A percentile compares a stretch with the other conserved stretches of the same genome.
Evolutionary conservation across 2,797 vertebrate genomes (phyloP).

Genomic region (Scyliorhinus canicula): DNA sequence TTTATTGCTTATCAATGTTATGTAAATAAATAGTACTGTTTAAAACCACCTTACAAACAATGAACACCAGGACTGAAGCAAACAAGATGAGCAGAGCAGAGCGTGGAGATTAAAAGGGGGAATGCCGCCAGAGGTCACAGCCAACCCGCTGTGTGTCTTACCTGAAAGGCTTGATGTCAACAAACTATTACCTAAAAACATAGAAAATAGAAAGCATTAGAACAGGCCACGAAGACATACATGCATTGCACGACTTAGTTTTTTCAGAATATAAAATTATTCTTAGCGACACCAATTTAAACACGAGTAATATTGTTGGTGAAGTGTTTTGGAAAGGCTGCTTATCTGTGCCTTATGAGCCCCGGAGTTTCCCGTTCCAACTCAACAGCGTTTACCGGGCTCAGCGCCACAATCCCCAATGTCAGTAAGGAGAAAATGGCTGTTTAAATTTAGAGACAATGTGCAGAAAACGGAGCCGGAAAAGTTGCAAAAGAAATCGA

Average conservation of each 20-base stretch:
- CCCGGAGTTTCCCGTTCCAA: too few relatives aligned
- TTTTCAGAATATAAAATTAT: background rate
- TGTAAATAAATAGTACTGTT: background rate
- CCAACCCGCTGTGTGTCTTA: background rate
- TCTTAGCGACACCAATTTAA: background rate
- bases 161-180: conserved; percentile 9
- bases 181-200: conserved; percentile 26
- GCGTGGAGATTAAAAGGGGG: background rate
- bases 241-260: background rate
- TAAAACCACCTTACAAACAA: background rate
- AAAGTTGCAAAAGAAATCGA: background rate
- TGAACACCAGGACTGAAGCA: background rate
- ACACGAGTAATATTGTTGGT: background rate
- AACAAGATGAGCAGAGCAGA: background rate
- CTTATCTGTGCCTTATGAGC: background rate
- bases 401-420: background rate
- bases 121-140: background rate
- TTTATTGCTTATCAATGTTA: background rate
- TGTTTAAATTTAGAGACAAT: background rate
- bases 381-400: background rate
- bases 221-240: background rate
- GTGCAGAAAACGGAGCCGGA: background rate
- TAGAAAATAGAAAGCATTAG: background rate
- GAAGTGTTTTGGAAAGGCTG: background rate
- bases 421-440: background rate